Percentiles rank a stretch among this genome's conserved stretches.
Evolutionary conservation across 2,797 vertebrate genomes (phyloP).

Genomic region (Spondyliosoma cantharus): DNA sequence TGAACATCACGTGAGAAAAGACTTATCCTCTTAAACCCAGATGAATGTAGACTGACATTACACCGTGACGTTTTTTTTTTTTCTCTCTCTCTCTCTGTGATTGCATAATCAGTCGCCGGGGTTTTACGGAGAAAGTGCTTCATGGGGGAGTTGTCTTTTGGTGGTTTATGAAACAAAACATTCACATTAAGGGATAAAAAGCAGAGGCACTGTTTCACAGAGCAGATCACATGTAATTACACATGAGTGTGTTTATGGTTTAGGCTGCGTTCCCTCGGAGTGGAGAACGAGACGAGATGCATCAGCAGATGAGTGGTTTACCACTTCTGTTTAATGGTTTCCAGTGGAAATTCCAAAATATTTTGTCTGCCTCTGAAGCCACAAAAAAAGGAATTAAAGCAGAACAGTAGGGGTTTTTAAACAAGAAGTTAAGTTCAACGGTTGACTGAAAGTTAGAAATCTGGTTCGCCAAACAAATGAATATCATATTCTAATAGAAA

Average conservation of each 20-base stretch:
- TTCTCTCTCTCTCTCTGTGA: neutral
- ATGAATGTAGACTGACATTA: slow-evolving; percentile 10
- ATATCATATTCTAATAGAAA: no score
- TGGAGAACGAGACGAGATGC: no score
- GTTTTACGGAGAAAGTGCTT: neutral
- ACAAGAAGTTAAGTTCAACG: no score
- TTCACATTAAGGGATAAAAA: neutral
- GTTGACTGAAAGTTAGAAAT: no score
- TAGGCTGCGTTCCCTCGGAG: no score
- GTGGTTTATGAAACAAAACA: neutral
- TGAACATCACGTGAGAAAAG: slow-evolving; percentile 58
- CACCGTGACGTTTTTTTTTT: neutral
- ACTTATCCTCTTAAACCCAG: slow-evolving; percentile 51
- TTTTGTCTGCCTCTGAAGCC: neutral
- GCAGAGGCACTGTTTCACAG: neutral
- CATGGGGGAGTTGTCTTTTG: neutral
- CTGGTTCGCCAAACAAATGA: no score
- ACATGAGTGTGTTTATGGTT: no score
- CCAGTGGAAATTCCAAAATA: slow-evolving; percentile 1
- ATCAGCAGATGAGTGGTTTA: neutral
- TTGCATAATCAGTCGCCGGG: neutral
- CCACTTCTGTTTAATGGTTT: slow-evolving; percentile 2
- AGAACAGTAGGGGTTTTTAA: no score
- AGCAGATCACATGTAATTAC: neutral
- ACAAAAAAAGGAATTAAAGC: no score